Evolutionary conservation across 2,113 vertebrate genomes (phyloP).

Genomic region (Oenanthe melanoleuca): DNA sequence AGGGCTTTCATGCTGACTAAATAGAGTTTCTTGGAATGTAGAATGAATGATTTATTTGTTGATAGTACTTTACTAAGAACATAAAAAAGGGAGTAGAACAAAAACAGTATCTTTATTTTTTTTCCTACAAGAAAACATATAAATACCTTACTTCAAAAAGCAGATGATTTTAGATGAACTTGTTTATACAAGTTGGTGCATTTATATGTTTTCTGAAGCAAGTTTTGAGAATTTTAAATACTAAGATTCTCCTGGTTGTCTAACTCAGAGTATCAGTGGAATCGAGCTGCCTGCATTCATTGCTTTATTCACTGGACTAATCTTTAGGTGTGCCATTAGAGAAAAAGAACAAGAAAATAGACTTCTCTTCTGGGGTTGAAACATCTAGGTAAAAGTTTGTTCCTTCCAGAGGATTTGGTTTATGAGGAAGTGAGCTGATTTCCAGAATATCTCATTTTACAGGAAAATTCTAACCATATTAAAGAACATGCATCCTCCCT

Average conservation of each 20-base stretch:
- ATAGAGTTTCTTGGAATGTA: background rate
- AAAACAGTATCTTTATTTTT: background rate
- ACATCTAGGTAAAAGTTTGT: background rate
- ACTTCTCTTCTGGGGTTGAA: background rate
- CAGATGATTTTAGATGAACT: background rate
- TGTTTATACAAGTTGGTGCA: background rate
- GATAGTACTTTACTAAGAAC: background rate
- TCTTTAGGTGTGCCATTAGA: background rate
- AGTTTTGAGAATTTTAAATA: background rate
- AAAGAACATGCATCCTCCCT: background rate
- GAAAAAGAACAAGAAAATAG: background rate
- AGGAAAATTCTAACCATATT: background rate
- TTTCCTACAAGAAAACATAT: background rate
- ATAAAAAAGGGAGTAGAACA: background rate
- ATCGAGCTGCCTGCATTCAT: background rate
- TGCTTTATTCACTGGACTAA: background rate
- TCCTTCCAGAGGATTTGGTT: background rate
- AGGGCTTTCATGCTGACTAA: background rate
- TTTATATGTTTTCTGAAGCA: background rate
- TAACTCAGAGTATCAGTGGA: background rate
- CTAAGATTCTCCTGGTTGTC: background rate
- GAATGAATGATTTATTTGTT: background rate
- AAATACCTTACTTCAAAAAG: background rate
- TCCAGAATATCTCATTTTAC: background rate
- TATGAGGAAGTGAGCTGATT: background rate